Percentiles rank a stretch among this genome's conserved stretches.
Evolutionary conservation across 2,113 vertebrate genomes (phyloP).

Genomic region (Himantopus leucocephalus): DNA sequence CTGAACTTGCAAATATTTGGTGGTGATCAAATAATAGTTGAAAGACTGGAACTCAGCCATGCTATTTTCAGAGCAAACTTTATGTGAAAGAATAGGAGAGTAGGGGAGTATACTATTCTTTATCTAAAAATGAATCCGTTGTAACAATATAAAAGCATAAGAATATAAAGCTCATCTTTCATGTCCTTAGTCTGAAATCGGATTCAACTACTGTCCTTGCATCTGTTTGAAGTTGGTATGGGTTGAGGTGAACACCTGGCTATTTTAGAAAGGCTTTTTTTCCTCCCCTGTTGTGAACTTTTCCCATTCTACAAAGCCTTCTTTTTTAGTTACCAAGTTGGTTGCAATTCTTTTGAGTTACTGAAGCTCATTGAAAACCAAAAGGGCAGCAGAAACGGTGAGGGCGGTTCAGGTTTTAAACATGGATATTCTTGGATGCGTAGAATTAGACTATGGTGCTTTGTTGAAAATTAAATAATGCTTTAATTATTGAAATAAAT

Average conservation of each 20-base stretch:
- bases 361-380: conserved; percentile 36
- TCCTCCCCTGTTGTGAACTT: conserved; percentile 53
- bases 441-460: not conserved
- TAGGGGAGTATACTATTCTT: conserved; percentile 40
- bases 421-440: conserved; percentile 3
- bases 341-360: conserved; percentile 58
- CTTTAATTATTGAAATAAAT: not conserved
- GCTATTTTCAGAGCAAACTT: conserved; percentile 58
- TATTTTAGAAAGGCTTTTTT: conserved; percentile 59
- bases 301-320: conserved; percentile 51
- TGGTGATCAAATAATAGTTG: conserved; percentile 38
- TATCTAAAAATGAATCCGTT: conserved; percentile 35
- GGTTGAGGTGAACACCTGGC: conserved; percentile 62
- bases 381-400: conserved; percentile 16
- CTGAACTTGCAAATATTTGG: conserved; percentile 57
- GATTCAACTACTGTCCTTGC: conserved; percentile 51
- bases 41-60: conserved; percentile 31
- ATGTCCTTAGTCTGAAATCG: conserved; percentile 53
- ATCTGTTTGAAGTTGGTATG: conserved; percentile 56
- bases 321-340: conserved; percentile 47
- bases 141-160: not conserved
- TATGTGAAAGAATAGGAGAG: conserved; percentile 37
- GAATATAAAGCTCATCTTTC: conserved; percentile 55
- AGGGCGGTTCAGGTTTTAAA: conserved; percentile 53
- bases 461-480: conserved; percentile 7